Conservation (phyloP, 2,797 vertebrate species). For the Coccyzus lansbergi region DNA sequence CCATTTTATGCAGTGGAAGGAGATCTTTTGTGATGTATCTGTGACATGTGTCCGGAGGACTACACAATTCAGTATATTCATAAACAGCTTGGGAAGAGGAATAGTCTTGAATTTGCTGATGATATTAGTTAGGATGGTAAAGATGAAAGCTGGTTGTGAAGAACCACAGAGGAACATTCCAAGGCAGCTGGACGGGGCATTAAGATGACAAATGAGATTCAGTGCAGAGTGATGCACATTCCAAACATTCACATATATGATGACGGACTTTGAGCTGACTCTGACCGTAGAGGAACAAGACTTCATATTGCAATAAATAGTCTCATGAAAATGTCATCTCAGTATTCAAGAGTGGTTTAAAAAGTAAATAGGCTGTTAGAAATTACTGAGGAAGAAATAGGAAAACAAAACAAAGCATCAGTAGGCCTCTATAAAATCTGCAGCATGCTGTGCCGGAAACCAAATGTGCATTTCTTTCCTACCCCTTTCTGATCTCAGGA, state of each 20-base stretch:
- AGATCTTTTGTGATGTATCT: background rate
- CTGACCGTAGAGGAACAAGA: conserved; percentile 32
- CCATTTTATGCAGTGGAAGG: background rate
- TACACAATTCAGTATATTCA: background rate
- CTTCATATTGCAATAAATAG: conserved; percentile 51
- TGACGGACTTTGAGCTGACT: conserved; percentile 58
- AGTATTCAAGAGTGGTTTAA: conserved; percentile 49
- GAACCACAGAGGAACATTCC: conserved; percentile 11
- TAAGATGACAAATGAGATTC: conserved; percentile 29
- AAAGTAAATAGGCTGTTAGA: conserved; percentile 69
- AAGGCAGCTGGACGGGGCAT: conserved; percentile 7
- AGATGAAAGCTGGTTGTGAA: conserved; percentile 20
- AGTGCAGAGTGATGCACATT: background rate
- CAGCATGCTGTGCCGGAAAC: rapidly evolving
- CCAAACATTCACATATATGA: conserved; percentile 15
- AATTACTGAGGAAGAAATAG: conserved; percentile 45
- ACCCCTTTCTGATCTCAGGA: background rate
- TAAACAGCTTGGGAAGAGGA: conserved; percentile 16
- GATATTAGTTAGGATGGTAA: background rate
- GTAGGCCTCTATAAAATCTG: conserved; percentile 44
- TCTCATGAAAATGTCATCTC: conserved; percentile 58
- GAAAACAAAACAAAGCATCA: conserved; percentile 54
- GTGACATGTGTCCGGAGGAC: background rate
- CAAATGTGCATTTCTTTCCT: background rate
- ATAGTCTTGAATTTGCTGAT: background rate